Evolutionary conservation across 2,797 vertebrate genomes (phyloP).

Genomic region (Danio albolineatus): DNA sequence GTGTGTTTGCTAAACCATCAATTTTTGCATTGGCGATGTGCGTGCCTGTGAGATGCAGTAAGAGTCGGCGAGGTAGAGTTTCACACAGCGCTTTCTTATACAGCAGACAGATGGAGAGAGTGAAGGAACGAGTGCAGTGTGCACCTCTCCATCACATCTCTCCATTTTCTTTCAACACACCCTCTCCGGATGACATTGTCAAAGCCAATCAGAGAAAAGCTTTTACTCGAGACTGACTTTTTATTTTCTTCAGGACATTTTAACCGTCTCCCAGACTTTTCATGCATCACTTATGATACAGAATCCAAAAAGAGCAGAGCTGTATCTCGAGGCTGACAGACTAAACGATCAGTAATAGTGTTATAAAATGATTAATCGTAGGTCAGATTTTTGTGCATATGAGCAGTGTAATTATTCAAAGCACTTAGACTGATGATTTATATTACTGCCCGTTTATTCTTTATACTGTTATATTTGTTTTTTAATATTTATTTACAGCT

Average conservation of each 20-base stretch:
- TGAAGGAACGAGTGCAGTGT: constrained; percentile 73
- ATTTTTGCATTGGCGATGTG: constrained; percentile 90
- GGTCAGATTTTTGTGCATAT: background rate
- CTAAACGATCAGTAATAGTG: background rate
- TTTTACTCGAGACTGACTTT: constrained; percentile 83
- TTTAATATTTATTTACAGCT: background rate
- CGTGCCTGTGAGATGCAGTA: constrained; percentile 75
- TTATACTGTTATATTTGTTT: background rate
- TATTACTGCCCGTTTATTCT: background rate
- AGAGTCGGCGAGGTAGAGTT: constrained; percentile 58
- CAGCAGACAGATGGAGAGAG: constrained; percentile 77
- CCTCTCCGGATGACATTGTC: constrained; percentile 96
- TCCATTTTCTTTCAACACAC: constrained; percentile 90
- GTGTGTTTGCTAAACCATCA: constrained; percentile 87
- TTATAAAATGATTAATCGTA: background rate
- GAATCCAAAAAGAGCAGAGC: background rate
- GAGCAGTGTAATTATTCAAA: background rate
- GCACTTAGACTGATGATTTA: background rate
- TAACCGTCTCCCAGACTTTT: too few relatives aligned
- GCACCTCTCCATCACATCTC: constrained; percentile 74
- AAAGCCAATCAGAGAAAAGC: constrained; percentile 90
- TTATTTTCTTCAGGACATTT: background rate
- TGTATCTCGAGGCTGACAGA: background rate
- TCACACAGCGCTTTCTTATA: constrained; percentile 78
- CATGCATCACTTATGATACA: background rate